Conservation (phyloP, 2,888 invertebrate genomes). For the Tenthredo livida region DNA sequence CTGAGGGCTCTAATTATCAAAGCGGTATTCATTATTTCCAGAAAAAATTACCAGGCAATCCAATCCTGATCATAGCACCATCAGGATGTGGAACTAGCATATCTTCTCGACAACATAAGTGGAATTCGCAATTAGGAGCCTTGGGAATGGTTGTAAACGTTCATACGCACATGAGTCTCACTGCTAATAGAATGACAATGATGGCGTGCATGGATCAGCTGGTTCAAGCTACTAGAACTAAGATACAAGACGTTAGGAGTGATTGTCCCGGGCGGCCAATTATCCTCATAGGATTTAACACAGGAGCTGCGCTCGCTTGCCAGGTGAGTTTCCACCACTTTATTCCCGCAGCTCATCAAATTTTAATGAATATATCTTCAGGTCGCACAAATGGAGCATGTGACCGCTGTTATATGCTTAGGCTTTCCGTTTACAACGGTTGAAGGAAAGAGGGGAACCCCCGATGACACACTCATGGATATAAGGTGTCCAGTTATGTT, state of each 20-base stretch:
- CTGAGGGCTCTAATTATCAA: background rate
- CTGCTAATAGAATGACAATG: slow-evolving; percentile 78
- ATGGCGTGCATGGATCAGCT: slow-evolving; percentile 83
- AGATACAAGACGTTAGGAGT: slow-evolving; percentile 85
- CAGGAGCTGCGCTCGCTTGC: slow-evolving; percentile 87
- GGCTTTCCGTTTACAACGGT: slow-evolving; percentile 89
- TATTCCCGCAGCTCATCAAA: background rate
- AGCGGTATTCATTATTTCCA: slow-evolving; percentile 67
- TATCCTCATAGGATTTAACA: slow-evolving; percentile 88
- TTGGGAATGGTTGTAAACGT: slow-evolving; percentile 85
- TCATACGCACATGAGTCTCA: slow-evolving; percentile 79
- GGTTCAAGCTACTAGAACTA: slow-evolving; percentile 84
- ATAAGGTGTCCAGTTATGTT: slow-evolving; percentile 88
- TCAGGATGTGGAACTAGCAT: slow-evolving; percentile 78
- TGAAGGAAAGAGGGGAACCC: slow-evolving; percentile 86
- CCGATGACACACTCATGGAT: slow-evolving; percentile 88
- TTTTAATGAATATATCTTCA: slow-evolving; percentile 64
- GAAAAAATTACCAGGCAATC: slow-evolving; percentile 85
- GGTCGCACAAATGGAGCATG: slow-evolving; percentile 86
- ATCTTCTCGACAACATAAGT: slow-evolving; percentile 83
- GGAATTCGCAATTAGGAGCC: slow-evolving; percentile 84
- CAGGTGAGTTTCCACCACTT: slow-evolving; percentile 78
- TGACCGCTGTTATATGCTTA: slow-evolving; percentile 87
- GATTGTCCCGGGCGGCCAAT: slow-evolving; percentile 86
- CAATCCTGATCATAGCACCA: slow-evolving; percentile 84